Evolutionary conservation across 2,888 invertebrate species (phyloP), one percentile per base, ranked within the genome.

Genomic region (Rosalia funebris): DNA sequence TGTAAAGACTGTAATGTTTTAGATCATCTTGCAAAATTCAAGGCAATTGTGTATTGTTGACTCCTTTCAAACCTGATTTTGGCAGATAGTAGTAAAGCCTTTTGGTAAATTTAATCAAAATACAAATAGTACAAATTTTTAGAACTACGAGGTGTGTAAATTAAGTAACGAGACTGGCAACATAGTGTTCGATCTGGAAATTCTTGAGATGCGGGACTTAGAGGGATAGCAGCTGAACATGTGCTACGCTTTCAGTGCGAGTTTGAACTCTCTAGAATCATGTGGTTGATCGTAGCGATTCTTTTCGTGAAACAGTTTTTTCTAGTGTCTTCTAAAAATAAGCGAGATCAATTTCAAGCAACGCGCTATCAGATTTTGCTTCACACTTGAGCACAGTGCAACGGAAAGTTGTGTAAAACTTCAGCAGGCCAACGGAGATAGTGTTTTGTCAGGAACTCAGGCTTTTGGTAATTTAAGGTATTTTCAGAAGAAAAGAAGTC

Each of bases 11-110:
- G n/a, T n/a, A n/a, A n/a, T n/a, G n/a, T n/a, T n/a, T n/a, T n/a
- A n/a, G n/a, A n/a, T n/a, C n/a, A n/a, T n/a, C n/a, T n/a, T n/a
- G n/a, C n/a, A n/a, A n/a, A n/a, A n/a, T n/a, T n/a, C n/a, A n/a
- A n/a, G n/a, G n/a, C n/a, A n/a, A n/a, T n/a, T n/a, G n/a, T n/a
- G n/a, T n/a, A n/a, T n/a, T n/a, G n/a, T n/a, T n/a, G n/a, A n/a
- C n/a, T n/a, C n/a, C n/a, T n/a, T n/a, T n/a, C n/a, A n/a, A n/a
- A n/a, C n/a, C n/a, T n/a, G n/a, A n/a, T n/a, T n/a, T n/a, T n/a
- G n/a, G n/a, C n/a, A 56, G 55, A 39, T 36, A 50, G 50, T 58
- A 36, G 47, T 19, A n/a, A n/a, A n/a, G n/a, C n/a, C n/a, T n/a
- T n/a, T n/a, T n/a, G n/a, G n/a, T n/a, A n/a, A n/a, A n/a, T 39